A percentile compares a stretch with the other conserved stretches of the same genome.
phyloP scores from a whole-genome alignment of 2,888 invertebrate species.

The Crematogaster levior region DNA sequence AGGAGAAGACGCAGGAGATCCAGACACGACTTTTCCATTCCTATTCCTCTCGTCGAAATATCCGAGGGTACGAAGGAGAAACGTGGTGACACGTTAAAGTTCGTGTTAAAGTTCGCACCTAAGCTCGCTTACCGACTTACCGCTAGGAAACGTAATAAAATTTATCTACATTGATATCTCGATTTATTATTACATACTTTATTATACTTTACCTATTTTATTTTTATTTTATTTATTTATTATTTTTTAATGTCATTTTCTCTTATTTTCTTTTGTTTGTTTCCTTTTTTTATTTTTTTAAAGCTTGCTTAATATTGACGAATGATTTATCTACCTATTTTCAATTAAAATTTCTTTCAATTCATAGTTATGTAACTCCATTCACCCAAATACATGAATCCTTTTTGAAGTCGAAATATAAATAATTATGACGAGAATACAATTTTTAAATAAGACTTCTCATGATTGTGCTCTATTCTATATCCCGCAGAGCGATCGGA shows the following conservation, averaged over 20 bases:
- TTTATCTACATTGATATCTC: neutral
- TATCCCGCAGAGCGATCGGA: neutral
- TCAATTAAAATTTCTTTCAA: neutral
- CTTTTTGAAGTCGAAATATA: neutral
- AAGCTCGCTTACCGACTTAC: neutral
- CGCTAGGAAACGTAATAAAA: neutral
- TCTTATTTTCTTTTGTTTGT: neutral
- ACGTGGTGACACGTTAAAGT: too few species aligned
- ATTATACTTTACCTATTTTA: too few species aligned
- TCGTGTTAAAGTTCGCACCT: neutral
- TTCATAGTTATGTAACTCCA: neutral
- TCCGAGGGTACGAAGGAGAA: neutral
- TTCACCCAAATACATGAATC: neutral
- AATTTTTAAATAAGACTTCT: neutral
- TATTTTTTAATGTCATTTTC: neutral
- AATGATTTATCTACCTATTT: neutral
- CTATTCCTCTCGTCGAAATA: neutral
- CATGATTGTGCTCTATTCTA: neutral
- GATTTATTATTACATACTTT: neutral
- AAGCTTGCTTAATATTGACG: neutral
- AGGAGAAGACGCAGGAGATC: slow-evolving; percentile 49
- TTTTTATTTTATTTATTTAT: neutral
- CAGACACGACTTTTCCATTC: slow-evolving; percentile 50
- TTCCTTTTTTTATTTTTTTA: neutral
- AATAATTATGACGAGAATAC: neutral